phyloP scores from a whole-genome alignment of 2,888 invertebrate genomes.

The Malthinus seriepunctatus region DNA sequence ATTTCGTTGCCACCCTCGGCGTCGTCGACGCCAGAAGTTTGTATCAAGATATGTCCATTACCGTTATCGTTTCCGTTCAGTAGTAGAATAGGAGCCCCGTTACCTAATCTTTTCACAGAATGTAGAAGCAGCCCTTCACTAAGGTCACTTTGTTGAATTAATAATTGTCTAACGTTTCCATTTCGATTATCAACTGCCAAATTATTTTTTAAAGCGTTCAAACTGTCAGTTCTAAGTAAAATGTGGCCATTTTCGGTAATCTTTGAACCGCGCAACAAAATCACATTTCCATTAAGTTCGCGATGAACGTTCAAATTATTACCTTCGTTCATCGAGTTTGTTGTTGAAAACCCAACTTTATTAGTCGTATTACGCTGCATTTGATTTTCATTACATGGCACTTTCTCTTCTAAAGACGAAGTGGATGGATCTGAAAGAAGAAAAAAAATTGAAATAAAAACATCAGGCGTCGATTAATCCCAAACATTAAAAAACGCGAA shows the following conservation, averaged over 20 bases:
- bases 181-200: constrained; percentile 44
- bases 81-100: constrained; percentile 50
- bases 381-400: constrained; percentile 32
- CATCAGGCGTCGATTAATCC: constrained; percentile 17
- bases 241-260: constrained; percentile 47
- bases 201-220: constrained; percentile 39
- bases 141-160: constrained; percentile 50
- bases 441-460: not conserved
- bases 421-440: constrained; percentile 25
- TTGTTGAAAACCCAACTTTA: constrained; percentile 42
- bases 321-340: constrained; percentile 37
- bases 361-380: constrained; percentile 46
- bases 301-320: constrained; percentile 29
- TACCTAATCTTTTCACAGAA: constrained; percentile 50
- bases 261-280: constrained; percentile 47
- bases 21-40: constrained; percentile 44
- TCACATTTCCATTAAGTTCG: constrained; percentile 47
- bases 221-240: constrained; percentile 46
- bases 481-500: constrained; percentile 4
- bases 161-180: constrained; percentile 48
- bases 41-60: constrained; percentile 48
- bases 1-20: constrained; percentile 32
- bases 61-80: constrained; percentile 49
- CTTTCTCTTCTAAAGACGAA: constrained; percentile 28
- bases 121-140: constrained; percentile 51